Evolutionary conservation across 2,888 invertebrate species (phyloP), one percentile per base, ranked within the genome.

Genomic region (Salticus scenicus): DNA sequence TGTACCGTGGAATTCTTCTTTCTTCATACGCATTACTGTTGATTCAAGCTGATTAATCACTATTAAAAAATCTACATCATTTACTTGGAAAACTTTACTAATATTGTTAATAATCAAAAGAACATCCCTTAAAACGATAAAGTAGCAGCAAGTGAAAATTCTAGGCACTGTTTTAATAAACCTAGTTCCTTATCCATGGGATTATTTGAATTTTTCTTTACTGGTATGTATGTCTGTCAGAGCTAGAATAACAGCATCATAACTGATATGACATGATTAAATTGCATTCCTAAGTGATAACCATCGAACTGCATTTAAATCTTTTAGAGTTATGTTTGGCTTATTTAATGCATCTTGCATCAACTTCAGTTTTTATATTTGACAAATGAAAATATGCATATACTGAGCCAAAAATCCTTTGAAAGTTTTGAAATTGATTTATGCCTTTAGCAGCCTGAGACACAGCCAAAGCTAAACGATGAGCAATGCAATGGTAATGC

Each of bases 401-500:
- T 4, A 69, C 5, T 27, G 33, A 33, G 20, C 33, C 17, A 5
- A 69, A 8, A 31, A 24, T 30, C 31, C n/a, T 69, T 69, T 69
- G 69, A 4, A 37, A 31, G 8, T 31, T 69, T 10, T 69, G 33
- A 37, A 69, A 66, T 5, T 12, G 28, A 12, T 10, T 10, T 28
- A 66, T n/a, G n/a, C n/a, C n/a, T n/a, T 7, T 66, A 7, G 69
- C 30, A 69, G 69, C 69, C 5, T 69, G 69, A 5, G 69, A 69
- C 8, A 69, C 20, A 7, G 69, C 69, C 5, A 69, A 37, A 1
- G 69, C 69, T 37, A 69, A 69, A 7, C 20, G 31, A 31, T 69
- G 69, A 1, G 69, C 33, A 69, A 69, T 69, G 37, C 33, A 69
- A 28, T 69, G 69, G 69, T 31, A 69, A 66, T 66, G 66, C 27